Conservation (phyloP, 2,888 invertebrate genomes). For the Diaphora mendica region DNA sequence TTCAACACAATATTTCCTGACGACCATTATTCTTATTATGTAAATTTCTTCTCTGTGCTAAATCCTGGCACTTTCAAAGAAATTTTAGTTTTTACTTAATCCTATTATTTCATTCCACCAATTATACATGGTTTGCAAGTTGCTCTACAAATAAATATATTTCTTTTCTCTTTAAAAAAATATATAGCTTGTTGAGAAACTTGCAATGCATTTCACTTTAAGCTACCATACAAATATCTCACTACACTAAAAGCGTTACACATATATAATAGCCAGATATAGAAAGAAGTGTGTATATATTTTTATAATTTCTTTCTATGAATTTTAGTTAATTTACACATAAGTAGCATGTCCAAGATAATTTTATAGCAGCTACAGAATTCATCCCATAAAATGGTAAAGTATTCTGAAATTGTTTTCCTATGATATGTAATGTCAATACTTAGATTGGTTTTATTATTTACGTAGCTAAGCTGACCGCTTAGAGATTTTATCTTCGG, state of each 20-base stretch:
- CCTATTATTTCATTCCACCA: not conserved
- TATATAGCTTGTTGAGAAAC: not conserved
- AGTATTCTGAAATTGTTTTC: not conserved
- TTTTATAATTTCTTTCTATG: conserved; percentile 3
- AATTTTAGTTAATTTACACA: not conserved
- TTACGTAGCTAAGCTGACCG: not conserved
- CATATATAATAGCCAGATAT: conserved; percentile 23
- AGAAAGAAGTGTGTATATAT: conserved; percentile 12
- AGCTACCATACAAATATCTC: conserved; percentile 17
- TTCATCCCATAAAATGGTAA: not conserved
- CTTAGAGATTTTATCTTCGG: not conserved
- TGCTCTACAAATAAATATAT: not conserved
- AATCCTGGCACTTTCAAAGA: not conserved
- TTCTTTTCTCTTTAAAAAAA: not conserved
- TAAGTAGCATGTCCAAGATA: not conserved
- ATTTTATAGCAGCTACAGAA: not conserved
- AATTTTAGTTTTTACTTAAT: not conserved
- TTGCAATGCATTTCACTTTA: conserved; percentile 3
- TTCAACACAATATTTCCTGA: not conserved
- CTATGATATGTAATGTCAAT: not conserved
- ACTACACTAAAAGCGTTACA: conserved; percentile 46
- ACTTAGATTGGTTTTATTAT: not conserved
- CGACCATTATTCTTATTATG: not conserved
- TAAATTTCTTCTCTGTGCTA: not conserved
- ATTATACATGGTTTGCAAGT: conserved; percentile 11